A percentile compares a stretch with the other conserved stretches of the same genome.
phyloP scores from a whole-genome alignment of 2,797 vertebrate genomes.

The Spatula versicolor region DNA sequence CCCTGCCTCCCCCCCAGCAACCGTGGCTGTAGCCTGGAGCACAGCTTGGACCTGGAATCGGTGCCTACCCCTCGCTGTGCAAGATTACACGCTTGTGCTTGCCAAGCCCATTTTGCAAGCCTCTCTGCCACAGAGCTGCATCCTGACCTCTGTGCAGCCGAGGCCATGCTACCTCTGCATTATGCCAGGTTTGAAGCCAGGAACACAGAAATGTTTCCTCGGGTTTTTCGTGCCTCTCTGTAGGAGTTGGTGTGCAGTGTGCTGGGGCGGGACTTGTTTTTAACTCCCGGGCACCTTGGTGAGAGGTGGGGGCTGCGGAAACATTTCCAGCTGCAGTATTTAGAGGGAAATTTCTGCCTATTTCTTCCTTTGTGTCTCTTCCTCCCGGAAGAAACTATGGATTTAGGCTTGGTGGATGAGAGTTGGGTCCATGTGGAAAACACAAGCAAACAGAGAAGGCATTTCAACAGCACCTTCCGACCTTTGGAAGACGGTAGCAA shows the following conservation, averaged over 20 bases:
- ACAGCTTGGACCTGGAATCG: background rate
- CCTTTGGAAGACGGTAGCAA: background rate
- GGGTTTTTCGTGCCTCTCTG: background rate
- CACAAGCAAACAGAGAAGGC: background rate
- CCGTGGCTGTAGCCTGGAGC: background rate
- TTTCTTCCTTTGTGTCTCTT: background rate
- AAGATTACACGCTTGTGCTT: slow-evolving; percentile 3
- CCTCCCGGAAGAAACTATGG: background rate
- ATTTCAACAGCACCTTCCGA: background rate
- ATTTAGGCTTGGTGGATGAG: background rate
- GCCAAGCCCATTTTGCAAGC: background rate
- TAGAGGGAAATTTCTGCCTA: background rate
- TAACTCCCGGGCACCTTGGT: background rate
- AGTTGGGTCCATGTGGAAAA: background rate
- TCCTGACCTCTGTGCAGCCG: slow-evolving; percentile 20
- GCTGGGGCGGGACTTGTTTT: background rate
- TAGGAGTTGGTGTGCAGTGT: background rate
- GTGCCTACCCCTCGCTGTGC: slow-evolving; percentile 3
- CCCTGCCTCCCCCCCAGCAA: background rate
- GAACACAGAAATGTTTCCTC: slow-evolving; percentile 19
- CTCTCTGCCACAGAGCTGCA: background rate
- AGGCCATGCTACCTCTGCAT: slow-evolving; percentile 29
- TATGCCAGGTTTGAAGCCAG: slow-evolving; percentile 14
- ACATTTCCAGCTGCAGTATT: background rate
- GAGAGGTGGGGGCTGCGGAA: background rate